Base-by-base conservation (phyloP, 2,888 invertebrate species). In the Caenorhabditis uteleia region DNA sequence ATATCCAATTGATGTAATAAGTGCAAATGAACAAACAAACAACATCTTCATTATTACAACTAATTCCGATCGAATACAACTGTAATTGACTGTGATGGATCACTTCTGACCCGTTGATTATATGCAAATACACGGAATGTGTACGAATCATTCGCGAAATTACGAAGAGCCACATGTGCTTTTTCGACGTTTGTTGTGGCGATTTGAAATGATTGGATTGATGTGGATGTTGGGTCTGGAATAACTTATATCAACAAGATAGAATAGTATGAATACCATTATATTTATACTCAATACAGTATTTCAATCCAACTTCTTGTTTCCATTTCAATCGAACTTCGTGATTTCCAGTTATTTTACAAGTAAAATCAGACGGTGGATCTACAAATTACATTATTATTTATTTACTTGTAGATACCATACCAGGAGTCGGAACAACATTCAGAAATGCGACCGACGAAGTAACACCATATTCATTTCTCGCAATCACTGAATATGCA, bases 241-340 rank as follows among this genome's bases (percentile, higher is more conserved):
- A n/a, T 4, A 16, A 26, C 26, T n/a, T n/a, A n/a, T n/a, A n/a
- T n/a, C n/a, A 46, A n/a, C n/a, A 18, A 25, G 29, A 16, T 33
- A 43, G 12, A 34, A 5, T 29, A 42, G 8, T 31, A n/a, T 3
- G 42, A 42, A n/a, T 26, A 67, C 73, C 70, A 18, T 47, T 23
- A 29, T 56, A 14, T 14, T 48, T 14, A 49, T 55, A 73, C 38
- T 73, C 70, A 20, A 73, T 68, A 21, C 65, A 67, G 33, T 73
- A 73, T 29, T 68, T 60, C 29, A 64, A 43, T 8, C 50, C 58
- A 3, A 16, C n/a, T 29, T 50, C 51, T 12, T 36, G 31, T n/a
- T 61, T 57, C 73, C 73, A 73, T 36, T 61, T 60, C 31, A 73
- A 26, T 12, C 66, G 65, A 33, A 73, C 46, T 33, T 65, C 60